Evolutionary conservation across 2,888 invertebrate species (phyloP).

Genomic region (Leptinotarsa haldemani): DNA sequence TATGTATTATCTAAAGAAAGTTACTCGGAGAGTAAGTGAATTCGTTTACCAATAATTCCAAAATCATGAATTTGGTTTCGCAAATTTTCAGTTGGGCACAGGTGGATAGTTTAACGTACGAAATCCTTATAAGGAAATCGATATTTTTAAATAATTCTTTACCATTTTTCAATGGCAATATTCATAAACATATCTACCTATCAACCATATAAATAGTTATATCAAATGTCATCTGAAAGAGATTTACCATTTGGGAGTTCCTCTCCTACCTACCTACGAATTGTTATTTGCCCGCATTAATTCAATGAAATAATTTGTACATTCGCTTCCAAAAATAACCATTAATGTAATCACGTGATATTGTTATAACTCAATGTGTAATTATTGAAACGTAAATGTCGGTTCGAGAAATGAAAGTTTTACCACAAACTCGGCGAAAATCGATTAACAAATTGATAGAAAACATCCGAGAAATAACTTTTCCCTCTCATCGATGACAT

Average conservation of each 20-base stretch:
- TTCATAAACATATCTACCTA: too few relatives aligned
- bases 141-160: neutral
- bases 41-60: too few relatives aligned
- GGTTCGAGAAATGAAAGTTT: constrained; percentile 12
- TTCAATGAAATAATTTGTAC: constrained; percentile 36
- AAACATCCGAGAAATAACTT: neutral
- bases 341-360: constrained; percentile 44
- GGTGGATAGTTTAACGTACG: constrained; percentile 15
- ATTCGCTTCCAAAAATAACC: constrained; percentile 46
- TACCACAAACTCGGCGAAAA: constrained; percentile 6
- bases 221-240: neutral
- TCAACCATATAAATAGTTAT: neutral
- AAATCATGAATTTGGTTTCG: neutral
- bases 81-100: constrained; percentile 21
- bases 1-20: constrained; percentile 31
- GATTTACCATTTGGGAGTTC: neutral
- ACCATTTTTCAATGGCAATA: too few relatives aligned
- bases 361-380: constrained; percentile 41
- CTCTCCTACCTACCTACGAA: neutral
- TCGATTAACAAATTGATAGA: constrained; percentile 12
- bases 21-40: too few relatives aligned
- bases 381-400: constrained; percentile 32
- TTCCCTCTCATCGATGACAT: neutral
- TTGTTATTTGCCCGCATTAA: constrained; percentile 16
- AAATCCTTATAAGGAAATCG: constrained; percentile 28